These are phyloP conservation scores for Drosophila differens DNA, from an alignment of 2,888 invertebrate species.

Conservation along the genomic window DNA sequence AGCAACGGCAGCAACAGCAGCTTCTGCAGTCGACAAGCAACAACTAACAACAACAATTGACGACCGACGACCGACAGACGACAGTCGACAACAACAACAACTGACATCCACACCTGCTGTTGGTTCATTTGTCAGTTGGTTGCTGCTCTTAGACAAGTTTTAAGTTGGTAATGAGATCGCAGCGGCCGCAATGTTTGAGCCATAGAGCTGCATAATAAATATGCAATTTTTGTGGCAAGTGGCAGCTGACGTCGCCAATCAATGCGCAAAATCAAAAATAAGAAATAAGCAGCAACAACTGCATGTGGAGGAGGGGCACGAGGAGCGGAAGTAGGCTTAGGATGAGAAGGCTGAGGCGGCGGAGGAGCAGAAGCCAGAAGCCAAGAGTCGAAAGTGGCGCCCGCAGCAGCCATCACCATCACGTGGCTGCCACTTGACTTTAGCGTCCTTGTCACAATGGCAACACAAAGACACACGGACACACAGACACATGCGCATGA, in stretches of 20 bases:
- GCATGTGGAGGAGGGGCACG: background rate
- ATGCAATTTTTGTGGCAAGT: conserved; percentile 68
- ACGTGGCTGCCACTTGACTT: conserved; percentile 71
- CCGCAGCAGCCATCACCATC: conserved; percentile 46
- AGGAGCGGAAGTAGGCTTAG: background rate
- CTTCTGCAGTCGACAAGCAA: conserved; percentile 11
- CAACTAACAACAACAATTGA: conserved; percentile 9
- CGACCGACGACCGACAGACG: conserved; percentile 14
- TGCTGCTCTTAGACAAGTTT: conserved; percentile 53
- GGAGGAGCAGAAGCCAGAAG: background rate
- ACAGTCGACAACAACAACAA: background rate
- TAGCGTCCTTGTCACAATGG: conserved; percentile 59
- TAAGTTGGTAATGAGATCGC: conserved; percentile 54
- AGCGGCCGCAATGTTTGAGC: conserved; percentile 61
- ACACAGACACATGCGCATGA: conserved; percentile 3
- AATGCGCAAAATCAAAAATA: conserved; percentile 69
- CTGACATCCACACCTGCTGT: conserved; percentile 27
- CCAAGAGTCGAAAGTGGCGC: conserved; percentile 37
- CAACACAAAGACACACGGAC: conserved; percentile 24
- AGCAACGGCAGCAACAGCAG: background rate
- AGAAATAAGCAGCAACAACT: conserved; percentile 34
- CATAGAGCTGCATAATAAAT: conserved; percentile 72
- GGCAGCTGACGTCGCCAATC: conserved; percentile 59
- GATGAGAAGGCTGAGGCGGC: background rate
- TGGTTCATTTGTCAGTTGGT: conserved; percentile 41